These are phyloP conservation scores for Lacerta agilis DNA, from an alignment of 2,797 vertebrate species.

Conservation along the genomic window DNA sequence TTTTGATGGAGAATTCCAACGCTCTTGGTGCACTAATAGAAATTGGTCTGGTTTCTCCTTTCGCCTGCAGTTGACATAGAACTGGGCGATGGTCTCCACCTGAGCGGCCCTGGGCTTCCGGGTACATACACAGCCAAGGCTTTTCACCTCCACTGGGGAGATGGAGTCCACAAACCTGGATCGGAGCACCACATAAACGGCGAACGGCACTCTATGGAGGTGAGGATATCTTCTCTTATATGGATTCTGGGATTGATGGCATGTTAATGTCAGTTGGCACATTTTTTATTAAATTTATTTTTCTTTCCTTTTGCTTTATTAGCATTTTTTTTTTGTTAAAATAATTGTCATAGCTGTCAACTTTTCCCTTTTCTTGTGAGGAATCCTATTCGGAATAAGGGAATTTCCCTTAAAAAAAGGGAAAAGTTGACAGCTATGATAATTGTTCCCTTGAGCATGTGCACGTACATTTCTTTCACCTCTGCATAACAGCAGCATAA, in stretches of 20 bases:
- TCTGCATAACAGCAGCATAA: background rate
- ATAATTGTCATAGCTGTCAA: background rate
- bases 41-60: background rate
- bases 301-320: no score
- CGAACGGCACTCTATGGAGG: conserved; percentile 34
- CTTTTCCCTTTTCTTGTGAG: no score
- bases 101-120: background rate
- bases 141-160: conserved; percentile 28
- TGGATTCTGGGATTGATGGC: no score
- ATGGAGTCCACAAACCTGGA: background rate
- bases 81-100: background rate
- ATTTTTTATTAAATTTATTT: no score
- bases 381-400: no score
- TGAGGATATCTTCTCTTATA: background rate
- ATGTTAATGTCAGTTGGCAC: no score
- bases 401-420: no score
- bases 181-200: conserved; percentile 16
- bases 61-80: conserved; percentile 3
- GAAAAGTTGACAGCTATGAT: no score
- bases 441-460: background rate
- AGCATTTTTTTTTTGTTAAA: no score
- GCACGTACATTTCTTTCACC: background rate
- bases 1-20: background rate
- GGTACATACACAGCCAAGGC: conserved; percentile 8
- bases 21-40: background rate